Evolutionary conservation across 2,113 vertebrate species (phyloP).

Genomic region (Pomatorhinus ruficollis): DNA sequence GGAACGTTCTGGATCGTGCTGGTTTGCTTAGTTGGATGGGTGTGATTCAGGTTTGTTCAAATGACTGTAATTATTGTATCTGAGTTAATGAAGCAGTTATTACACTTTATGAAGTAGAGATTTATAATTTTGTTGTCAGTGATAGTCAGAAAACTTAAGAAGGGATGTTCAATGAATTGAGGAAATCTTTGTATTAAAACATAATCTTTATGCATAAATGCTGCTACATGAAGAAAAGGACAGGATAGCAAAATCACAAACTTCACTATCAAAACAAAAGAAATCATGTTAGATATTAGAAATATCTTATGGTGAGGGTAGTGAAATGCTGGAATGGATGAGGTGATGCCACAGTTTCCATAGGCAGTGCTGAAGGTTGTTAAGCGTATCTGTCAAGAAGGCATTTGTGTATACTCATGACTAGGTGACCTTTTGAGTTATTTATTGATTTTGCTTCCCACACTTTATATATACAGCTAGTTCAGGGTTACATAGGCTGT

Average conservation of each 20-base stretch:
- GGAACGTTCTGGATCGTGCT: not conserved
- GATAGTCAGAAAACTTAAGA: not conserved
- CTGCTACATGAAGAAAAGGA: not conserved
- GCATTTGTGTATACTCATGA: not conserved
- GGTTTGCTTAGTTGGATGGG: not conserved
- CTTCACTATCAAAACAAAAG: not conserved
- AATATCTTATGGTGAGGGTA: not conserved
- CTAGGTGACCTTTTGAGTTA: not conserved
- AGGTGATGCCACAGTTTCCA: not conserved
- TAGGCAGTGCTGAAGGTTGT: not conserved
- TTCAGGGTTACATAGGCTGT: not conserved
- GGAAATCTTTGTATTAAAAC: not conserved
- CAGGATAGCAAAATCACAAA: not conserved
- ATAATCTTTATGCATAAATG: not conserved
- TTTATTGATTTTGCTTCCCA: not conserved
- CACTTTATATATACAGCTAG: not conserved
- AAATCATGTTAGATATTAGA: not conserved
- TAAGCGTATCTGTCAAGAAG: not conserved
- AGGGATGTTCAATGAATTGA: not conserved
- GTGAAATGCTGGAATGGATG: not conserved
- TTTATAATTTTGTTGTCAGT: not conserved
- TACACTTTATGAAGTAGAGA: conserved; percentile 7
- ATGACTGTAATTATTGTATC: conserved; percentile 22
- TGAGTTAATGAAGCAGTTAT: conserved; percentile 41
- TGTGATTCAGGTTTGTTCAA: conserved; percentile 9